Conservation (phyloP, 2,113 vertebrate species). For the Sus scrofa region DNA sequence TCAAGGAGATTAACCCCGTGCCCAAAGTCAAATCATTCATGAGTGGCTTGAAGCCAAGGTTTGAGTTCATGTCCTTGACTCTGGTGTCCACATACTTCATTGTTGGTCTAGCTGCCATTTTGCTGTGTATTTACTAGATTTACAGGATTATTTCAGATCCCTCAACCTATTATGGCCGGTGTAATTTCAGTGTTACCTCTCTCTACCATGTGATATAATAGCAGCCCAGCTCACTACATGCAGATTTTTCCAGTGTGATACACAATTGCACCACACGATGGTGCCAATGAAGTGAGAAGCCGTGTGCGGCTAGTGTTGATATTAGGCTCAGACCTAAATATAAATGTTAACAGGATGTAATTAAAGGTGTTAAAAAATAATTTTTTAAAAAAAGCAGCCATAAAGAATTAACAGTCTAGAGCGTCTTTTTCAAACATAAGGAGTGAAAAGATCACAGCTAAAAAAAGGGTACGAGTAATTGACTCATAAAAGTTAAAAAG, state of each 20-base stretch:
- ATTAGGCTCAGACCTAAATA: conserved; percentile 9
- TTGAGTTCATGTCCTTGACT: not conserved
- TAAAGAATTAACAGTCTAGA: conserved; percentile 29
- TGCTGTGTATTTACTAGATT: not conserved
- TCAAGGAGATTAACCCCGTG: not conserved
- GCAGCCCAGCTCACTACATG: not conserved
- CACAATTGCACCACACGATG: conserved; percentile 73
- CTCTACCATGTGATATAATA: not conserved
- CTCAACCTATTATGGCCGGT: not conserved
- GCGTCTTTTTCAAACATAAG: conserved; percentile 49
- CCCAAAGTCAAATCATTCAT: not conserved
- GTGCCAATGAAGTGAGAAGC: conserved; percentile 58
- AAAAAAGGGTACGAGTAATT: conserved; percentile 46
- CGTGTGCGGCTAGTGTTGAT: not conserved
- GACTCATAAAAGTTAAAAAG: conserved; percentile 70
- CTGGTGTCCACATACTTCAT: not conserved
- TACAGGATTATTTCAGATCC: not conserved
- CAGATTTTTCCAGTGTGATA: not conserved
- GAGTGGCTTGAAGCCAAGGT: not conserved
- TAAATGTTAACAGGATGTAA: conserved; percentile 51
- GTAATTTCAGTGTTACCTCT: not conserved
- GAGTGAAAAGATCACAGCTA: conserved; percentile 26
- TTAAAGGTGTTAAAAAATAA: conserved; percentile 47
- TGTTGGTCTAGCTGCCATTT: not conserved
- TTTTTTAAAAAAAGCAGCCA: not conserved